Conservation (phyloP, 2,888 invertebrate genomes). For the Exephanes ischioxanthus region DNA sequence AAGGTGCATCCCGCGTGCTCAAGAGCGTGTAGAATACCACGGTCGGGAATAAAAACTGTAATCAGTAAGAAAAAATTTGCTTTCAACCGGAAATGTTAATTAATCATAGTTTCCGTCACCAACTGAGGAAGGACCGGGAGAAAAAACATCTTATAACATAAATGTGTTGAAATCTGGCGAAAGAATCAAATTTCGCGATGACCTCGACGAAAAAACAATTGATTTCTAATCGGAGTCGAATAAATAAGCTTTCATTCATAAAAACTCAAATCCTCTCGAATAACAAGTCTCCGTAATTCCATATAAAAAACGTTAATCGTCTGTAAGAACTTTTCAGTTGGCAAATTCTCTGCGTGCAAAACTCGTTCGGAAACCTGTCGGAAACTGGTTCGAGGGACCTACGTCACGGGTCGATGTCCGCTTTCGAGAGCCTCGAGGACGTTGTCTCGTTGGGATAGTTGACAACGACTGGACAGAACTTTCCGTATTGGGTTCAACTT, state of each 20-base stretch:
- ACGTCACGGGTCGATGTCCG: constrained; percentile 44
- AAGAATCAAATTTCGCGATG: no score
- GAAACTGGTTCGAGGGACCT: constrained; percentile 41
- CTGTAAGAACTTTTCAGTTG: constrained; percentile 27
- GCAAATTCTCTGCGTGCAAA: constrained; percentile 9
- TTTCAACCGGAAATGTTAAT: no score
- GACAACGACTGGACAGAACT: constrained; percentile 5
- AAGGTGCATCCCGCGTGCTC: not conserved
- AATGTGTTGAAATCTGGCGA: no score
- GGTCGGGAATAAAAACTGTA: no score
- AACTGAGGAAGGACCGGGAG: no score
- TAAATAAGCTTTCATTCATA: no score
- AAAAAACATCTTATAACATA: no score
- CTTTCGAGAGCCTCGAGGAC: constrained; percentile 28
- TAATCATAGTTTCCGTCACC: no score
- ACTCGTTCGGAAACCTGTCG: constrained; percentile 50
- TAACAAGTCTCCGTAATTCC: constrained; percentile 13
- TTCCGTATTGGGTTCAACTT: not conserved
- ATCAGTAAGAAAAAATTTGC: no score
- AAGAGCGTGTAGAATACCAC: not conserved
- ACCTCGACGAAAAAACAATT: no score
- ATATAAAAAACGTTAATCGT: not conserved
- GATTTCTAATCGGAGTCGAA: no score
- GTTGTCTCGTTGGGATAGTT: constrained; percentile 5
- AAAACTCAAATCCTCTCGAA: not conserved